These are phyloP conservation scores for Oryzaephilus surinamensis DNA, from an alignment of 1,140 invertebrate genomes.

Conservation along the genomic window DNA sequence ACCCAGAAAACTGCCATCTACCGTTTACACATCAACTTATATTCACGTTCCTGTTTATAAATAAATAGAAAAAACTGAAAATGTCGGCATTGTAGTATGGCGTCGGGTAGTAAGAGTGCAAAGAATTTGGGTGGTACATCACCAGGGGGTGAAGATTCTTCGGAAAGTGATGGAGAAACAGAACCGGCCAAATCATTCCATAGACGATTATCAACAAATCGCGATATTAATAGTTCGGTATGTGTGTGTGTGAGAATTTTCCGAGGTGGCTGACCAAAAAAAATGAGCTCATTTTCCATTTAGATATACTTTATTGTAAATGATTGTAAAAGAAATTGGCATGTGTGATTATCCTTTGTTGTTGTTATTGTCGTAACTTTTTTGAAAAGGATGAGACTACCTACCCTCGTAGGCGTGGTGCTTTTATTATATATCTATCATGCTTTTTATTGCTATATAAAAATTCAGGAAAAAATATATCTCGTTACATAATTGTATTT, in stretches of 20 bases:
- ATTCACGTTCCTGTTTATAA: slow-evolving; percentile 14
- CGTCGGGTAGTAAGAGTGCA: slow-evolving; percentile 24
- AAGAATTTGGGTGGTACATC: slow-evolving; percentile 28
- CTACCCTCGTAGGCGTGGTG: slow-evolving; percentile 27
- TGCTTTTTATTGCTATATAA: no score
- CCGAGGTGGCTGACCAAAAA: slow-evolving; percentile 7
- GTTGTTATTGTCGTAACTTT: slow-evolving; percentile 11
- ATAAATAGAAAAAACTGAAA: slow-evolving; percentile 19
- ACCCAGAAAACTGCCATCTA: slow-evolving; percentile 5
- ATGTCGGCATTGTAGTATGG: slow-evolving; percentile 20
- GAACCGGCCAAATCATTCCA: slow-evolving; percentile 55
- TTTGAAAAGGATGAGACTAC: no score
- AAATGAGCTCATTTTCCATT: slow-evolving; percentile 9
- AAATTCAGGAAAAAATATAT: no score
- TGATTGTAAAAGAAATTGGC: slow-evolving; percentile 19
- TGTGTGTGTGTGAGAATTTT: slow-evolving; percentile 27
- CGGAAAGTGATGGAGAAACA: slow-evolving; percentile 56
- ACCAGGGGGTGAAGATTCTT: slow-evolving; percentile 41
- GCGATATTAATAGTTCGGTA: slow-evolving; percentile 51
- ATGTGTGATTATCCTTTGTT: slow-evolving; percentile 26
- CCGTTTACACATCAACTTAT: not conserved
- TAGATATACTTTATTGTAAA: no score
- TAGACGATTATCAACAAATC: slow-evolving; percentile 53
- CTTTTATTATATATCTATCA: no score
- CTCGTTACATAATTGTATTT: no score